Evolutionary conservation across 2,113 vertebrate genomes (phyloP).

Genomic region (Pogona vitticeps): DNA sequence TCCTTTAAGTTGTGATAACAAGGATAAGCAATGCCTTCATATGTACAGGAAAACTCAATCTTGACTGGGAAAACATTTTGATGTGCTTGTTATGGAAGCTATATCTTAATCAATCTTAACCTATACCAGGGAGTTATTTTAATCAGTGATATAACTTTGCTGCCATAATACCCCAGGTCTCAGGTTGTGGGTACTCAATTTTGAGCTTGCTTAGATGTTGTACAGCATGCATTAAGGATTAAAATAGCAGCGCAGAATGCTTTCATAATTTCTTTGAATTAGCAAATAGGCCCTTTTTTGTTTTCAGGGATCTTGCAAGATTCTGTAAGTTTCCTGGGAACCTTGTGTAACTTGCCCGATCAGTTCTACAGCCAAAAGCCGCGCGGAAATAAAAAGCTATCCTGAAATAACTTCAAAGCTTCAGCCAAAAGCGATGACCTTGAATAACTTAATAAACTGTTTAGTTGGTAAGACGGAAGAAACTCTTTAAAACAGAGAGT

Average conservation of each 20-base stretch:
- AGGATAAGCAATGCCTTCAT: background rate
- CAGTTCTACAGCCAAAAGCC: conserved; percentile 34
- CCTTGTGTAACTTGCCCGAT: conserved; percentile 41
- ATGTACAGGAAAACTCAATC: background rate
- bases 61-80: background rate
- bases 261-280: background rate
- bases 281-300: background rate
- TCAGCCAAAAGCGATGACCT: conserved; percentile 21
- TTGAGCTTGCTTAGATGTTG: background rate
- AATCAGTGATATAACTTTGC: background rate
- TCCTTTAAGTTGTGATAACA: background rate
- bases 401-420: conserved; percentile 46
- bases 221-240: background rate
- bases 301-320: conserved; percentile 30
- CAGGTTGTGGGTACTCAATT: background rate
- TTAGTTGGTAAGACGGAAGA: background rate
- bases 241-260: background rate
- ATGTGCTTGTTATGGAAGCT: background rate
- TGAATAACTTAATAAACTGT: conserved; percentile 31
- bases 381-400: conserved; percentile 27
- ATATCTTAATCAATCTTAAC: background rate
- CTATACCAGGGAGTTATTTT: background rate
- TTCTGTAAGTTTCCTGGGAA: conserved; percentile 29
- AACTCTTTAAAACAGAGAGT: conserved; percentile 24
- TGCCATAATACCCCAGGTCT: background rate